Evolutionary conservation across 1,140 invertebrate species (phyloP), one percentile per base, ranked within the genome.

Genomic region (Reticulitermes speratus): DNA sequence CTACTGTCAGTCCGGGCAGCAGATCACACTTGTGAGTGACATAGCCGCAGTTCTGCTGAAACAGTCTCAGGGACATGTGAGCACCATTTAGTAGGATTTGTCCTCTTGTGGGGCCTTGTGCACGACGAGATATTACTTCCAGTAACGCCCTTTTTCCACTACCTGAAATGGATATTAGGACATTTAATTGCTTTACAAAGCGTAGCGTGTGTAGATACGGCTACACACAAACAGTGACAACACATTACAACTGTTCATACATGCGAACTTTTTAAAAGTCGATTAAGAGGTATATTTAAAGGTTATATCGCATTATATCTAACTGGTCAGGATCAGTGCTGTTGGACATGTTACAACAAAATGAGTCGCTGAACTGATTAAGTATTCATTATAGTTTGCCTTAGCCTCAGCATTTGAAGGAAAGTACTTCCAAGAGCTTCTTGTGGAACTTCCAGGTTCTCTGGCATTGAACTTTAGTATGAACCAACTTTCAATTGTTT

Each of bases 141-240:
- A 98, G 91, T 3, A 98, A 92, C 1, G 97, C 97, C 85, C 96
- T 93, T 90, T 98, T 98, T 0, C 97, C 97, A 88, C 97, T 98
- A 25, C 96, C 96, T 96, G 87, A 16, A 90, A 75, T 75, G n/a
- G 25, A 6, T 75, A 30, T 75, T 75, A 75, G 69, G 82, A 0
- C 14, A 82, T 25, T 14, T 82, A 82, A 55, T 55, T 21, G 19
- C 52, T 55, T 55, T 16, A 55, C 19, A 55, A 21, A 55, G 3
- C 19, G 19, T 16, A 55, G 14, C 19, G 19, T 21, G 19, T 9
- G 9, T 48, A 48, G 45, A 48, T 14, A 81, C 0, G 21, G 75
- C 5, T n/a, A 69, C 38, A 38, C 5, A 38, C 38, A 38, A 38
- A 38, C 38, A 38, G 38, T 38, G 38, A 38, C 38, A 38, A n/a